Percentiles rank a stretch among this genome's conserved stretches.
Conservation (phyloP, 1,140 invertebrate genomes). For the Drosophila parvula region DNA sequence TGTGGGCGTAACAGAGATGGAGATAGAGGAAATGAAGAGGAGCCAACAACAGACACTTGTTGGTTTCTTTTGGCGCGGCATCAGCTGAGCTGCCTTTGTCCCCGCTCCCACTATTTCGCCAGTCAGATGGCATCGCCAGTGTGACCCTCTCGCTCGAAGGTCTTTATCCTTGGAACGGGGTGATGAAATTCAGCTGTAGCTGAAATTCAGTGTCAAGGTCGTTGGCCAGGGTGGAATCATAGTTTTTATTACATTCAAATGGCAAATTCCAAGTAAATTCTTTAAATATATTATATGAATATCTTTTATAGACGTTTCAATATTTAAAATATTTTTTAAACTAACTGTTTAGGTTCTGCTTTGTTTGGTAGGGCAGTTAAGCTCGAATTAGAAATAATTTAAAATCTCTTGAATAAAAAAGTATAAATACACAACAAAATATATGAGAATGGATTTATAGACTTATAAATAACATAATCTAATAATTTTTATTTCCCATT, state of each 20-base stretch:
- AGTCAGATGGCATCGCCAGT: slow-evolving; percentile 15
- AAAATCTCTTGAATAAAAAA: not conserved
- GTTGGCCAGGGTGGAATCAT: too few relatives aligned
- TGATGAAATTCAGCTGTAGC: slow-evolving; percentile 31
- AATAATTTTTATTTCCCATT: too few relatives aligned
- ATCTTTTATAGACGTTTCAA: not conserved
- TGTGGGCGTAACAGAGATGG: slow-evolving; percentile 12
- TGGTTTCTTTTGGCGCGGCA: slow-evolving; percentile 29
- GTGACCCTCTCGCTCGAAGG: slow-evolving; percentile 9
- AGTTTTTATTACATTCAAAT: not conserved
- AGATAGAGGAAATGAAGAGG: slow-evolving; percentile 1
- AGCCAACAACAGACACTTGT: slow-evolving; percentile 45
- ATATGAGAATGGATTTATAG: too few relatives aligned
- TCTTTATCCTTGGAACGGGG: slow-evolving; percentile 18
- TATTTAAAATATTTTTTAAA: not conserved
- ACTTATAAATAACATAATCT: too few relatives aligned
- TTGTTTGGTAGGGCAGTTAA: too few relatives aligned
- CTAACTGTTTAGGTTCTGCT: too few relatives aligned
- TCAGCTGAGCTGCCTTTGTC: slow-evolving; percentile 14
- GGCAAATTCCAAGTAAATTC: not conserved
- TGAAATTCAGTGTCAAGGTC: slow-evolving; percentile 8
- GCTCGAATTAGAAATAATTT: not conserved
- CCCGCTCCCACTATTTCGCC: not conserved
- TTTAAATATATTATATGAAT: not conserved
- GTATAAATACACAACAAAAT: too few relatives aligned